These are phyloP conservation scores for Aplocera efformata DNA, from an alignment of 2,888 invertebrate genomes.

Conservation along the genomic window DNA sequence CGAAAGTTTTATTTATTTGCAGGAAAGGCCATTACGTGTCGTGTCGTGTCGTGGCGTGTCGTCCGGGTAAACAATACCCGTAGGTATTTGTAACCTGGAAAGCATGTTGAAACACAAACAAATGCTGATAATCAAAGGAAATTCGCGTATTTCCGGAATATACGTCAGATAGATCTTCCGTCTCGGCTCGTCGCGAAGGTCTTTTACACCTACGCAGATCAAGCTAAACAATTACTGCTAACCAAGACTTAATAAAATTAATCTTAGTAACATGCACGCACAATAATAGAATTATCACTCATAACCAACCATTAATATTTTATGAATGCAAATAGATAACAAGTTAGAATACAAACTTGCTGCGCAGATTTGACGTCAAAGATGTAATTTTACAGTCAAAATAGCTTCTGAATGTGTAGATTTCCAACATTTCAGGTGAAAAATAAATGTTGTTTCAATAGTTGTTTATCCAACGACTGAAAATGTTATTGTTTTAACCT, in stretches of 20 bases:
- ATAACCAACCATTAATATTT: constrained; percentile 6
- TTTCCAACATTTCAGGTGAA: neutral
- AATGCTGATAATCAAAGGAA: no score
- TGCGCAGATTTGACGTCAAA: constrained; percentile 25
- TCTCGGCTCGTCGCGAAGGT: constrained; percentile 48
- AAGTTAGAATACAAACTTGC: constrained; percentile 6
- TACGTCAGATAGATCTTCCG: constrained; percentile 56
- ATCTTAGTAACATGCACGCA: constrained; percentile 2
- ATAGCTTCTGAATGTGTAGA: constrained; percentile 16
- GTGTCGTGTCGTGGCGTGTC: neutral
- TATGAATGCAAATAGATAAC: constrained; percentile 21
- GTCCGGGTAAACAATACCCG: constrained; percentile 36
- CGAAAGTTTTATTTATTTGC: constrained; percentile 1
- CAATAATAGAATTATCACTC: constrained; percentile 1
- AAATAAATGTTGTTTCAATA: constrained; percentile 4
- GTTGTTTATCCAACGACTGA: neutral
- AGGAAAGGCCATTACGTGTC: neutral
- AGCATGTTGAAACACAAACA: no score
- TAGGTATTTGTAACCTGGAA: no score
- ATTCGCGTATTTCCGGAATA: constrained; percentile 27
- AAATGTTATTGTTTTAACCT: neutral
- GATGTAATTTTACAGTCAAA: constrained; percentile 20
- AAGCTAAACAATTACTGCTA: constrained; percentile 9
- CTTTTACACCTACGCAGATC: constrained; percentile 14
- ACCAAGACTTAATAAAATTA: no score